Evolutionary conservation across 1,140 invertebrate species (phyloP), one percentile per base, ranked within the genome.

Genomic region (Drosophila leontia): DNA sequence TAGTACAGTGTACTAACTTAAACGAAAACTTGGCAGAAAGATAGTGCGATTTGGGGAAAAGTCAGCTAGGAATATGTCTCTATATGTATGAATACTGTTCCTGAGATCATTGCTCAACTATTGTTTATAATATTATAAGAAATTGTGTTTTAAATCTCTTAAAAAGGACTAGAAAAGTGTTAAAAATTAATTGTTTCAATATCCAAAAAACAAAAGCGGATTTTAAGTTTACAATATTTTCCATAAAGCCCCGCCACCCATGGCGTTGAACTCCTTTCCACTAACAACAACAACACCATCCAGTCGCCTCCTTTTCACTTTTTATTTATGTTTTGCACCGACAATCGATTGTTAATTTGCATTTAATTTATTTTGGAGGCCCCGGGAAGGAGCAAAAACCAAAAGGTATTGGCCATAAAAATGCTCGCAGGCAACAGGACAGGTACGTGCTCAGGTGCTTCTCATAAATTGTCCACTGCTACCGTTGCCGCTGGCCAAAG

Each of bases 271-370:
- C 74, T 78, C 32, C 62, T 71, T 61, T 41, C 56, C 34, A 15
- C 3, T 12, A 23, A 3, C 44, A 32, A 26, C 39, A n/a, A 47
- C 45, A 8, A 47, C 45, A 8, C 7, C 45, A 11, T 6, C 23
- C 35, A 32, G 9, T 34, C 57, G 32, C 3, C 34, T 7, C 57
- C 53, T 59, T 72, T 75, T 75, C 58, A 61, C 71, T 75, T 75
- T 75, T 75, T 75, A 63, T 75, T 75, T 75, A 61, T 42, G 70
- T 56, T 56, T 56, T 42, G 68, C 67, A 32, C 45, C 56, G 68
- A 60, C 69, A 72, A 65, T 75, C 71, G 51, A 63, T 75, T 76
- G 71, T 76, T 76, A 76, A 76, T 76, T 76, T 76, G 74, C 71
- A 76, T 76, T 76, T 76, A 76, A 76, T 76, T 76, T 75, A 57